Conservation (phyloP, 2,888 invertebrate genomes). For the Sclerodermus sp. region DNA sequence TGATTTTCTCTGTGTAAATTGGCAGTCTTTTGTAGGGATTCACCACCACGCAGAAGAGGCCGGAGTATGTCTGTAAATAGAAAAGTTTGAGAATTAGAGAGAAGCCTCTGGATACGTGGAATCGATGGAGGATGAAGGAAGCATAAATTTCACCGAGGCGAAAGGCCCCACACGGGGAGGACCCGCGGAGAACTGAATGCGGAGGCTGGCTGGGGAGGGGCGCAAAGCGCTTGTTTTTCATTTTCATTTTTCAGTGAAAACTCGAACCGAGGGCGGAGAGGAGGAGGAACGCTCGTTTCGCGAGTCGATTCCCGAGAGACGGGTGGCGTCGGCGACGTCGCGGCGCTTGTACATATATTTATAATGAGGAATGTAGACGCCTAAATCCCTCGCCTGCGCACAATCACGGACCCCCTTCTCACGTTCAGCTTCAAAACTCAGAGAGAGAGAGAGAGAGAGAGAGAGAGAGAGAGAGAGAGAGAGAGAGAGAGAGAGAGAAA, state of each 20-base stretch:
- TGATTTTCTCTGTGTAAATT: constrained; percentile 99
- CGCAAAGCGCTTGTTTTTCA: too few species aligned
- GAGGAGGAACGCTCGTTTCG: neutral
- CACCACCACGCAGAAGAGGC: constrained; percentile 99
- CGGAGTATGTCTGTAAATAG: constrained; percentile 99
- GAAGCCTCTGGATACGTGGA: too few species aligned
- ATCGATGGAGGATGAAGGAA: too few species aligned
- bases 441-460: neutral
- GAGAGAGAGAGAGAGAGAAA: too few species aligned
- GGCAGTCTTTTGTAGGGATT: constrained; percentile 99
- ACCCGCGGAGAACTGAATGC: too few species aligned
- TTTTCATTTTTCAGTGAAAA: constrained; percentile 33
- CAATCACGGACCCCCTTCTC: too few species aligned
- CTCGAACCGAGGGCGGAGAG: constrained; percentile 15
- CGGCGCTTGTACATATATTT: constrained; percentile 19
- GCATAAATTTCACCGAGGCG: too few species aligned
- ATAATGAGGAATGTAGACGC: constrained; percentile 33
- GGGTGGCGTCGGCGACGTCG: neutral
- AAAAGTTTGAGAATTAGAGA: too few species aligned
- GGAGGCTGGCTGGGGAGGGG: too few species aligned
- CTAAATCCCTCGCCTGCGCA: constrained; percentile 30
- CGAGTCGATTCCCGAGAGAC: neutral
- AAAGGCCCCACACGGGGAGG: too few species aligned
- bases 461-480: too few species aligned
- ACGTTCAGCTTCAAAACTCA: constrained; percentile 7